Conservation (phyloP, 2,113 vertebrate species). For the Microtus richardsoni region DNA sequence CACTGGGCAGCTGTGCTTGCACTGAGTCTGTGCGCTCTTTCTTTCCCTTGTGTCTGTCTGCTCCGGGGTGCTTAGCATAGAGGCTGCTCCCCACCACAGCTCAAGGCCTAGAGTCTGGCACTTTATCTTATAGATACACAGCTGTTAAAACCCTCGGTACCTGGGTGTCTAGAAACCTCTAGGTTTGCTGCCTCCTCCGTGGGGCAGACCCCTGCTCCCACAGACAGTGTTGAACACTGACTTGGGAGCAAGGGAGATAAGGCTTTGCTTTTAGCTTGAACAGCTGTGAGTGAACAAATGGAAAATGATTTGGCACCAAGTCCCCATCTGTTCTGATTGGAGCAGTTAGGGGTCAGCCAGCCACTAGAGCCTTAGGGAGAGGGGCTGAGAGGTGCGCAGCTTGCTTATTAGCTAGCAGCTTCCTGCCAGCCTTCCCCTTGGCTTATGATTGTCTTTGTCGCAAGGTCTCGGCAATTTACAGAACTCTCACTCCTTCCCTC, state of each 20-base stretch:
- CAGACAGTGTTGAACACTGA: not conserved
- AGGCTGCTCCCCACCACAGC: conserved; percentile 49
- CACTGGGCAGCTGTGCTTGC: not conserved
- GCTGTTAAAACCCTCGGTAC: not conserved
- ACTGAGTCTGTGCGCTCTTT: not conserved
- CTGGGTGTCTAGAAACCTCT: not conserved
- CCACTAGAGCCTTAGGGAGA: not conserved
- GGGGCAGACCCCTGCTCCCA: not conserved
- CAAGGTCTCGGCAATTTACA: conserved; percentile 82
- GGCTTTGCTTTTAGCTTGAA: conserved; percentile 7
- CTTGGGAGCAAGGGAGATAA: not conserved
- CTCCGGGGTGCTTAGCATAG: not conserved
- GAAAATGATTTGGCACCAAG: not conserved
- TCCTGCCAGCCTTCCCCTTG: not conserved
- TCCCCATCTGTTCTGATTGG: not conserved
- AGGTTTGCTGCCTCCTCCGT: not conserved
- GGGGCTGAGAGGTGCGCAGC: rapidly evolving
- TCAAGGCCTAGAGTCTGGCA: conserved; percentile 58
- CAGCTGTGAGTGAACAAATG: not conserved
- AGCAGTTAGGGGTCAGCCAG: not conserved
- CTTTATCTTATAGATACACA: conserved; percentile 54
- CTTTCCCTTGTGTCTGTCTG: conserved; percentile 60
- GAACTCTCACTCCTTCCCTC: conserved; percentile 76
- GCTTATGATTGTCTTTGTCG: conserved; percentile 48
- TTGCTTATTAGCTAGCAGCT: not conserved